Conservation (phyloP, 2,888 invertebrate species). For the Carterocephalus palaemon region DNA sequence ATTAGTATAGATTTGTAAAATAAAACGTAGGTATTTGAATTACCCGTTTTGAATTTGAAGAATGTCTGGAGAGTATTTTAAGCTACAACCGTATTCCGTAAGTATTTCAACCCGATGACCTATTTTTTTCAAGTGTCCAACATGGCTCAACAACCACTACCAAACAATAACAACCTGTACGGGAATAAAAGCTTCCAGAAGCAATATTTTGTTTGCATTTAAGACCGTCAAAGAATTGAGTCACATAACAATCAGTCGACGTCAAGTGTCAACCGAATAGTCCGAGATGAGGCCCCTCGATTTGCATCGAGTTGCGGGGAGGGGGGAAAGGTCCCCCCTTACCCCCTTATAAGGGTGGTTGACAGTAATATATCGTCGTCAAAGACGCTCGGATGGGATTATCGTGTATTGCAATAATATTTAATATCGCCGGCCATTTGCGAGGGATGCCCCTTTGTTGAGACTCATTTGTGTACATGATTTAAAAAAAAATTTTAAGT, state of each 20-base stretch:
- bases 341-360: constrained; percentile 24
- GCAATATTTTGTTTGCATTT: not conserved
- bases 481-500: not conserved
- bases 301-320: constrained; percentile 35
- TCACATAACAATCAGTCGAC: constrained; percentile 19
- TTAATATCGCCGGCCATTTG: constrained; percentile 33
- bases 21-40: no score
- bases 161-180: no score
- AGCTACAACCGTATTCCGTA: no score
- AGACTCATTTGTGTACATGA: constrained; percentile 1
- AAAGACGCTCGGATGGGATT: constrained; percentile 37
- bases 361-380: constrained; percentile 39
- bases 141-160: no score
- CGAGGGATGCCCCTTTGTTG: constrained; percentile 1
- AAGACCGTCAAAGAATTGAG: constrained; percentile 7
- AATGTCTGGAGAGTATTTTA: no score
- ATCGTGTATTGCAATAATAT: constrained; percentile 35
- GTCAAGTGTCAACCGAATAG: constrained; percentile 21
- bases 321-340: no score
- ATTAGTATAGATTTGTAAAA: no score
- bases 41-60: no score
- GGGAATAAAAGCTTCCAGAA: not conserved
- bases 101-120: no score
- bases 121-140: no score
- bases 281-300: constrained; percentile 30